Conservation (phyloP, 2,113 vertebrate genomes). For the Salvelinus fontinalis region DNA sequence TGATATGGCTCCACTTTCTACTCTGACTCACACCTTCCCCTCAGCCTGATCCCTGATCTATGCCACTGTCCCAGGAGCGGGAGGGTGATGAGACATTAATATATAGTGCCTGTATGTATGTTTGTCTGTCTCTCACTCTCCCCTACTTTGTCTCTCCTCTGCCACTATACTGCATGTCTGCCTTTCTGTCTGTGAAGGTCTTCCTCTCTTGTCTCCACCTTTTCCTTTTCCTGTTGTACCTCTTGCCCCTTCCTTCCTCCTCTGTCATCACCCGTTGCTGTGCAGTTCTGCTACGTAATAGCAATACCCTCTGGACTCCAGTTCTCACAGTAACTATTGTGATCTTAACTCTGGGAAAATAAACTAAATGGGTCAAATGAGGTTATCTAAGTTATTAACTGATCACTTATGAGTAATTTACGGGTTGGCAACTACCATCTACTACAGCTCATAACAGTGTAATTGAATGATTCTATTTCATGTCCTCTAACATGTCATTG, state of each 20-base stretch:
- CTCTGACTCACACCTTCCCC: neutral
- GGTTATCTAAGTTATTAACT: neutral
- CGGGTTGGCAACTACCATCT: neutral
- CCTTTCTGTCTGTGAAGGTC: slow-evolving; percentile 4
- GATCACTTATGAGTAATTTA: neutral
- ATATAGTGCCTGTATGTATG: neutral
- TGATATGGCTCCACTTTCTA: slow-evolving; percentile 21
- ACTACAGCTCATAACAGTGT: too few relatives aligned
- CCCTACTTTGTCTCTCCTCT: neutral
- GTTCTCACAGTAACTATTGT: neutral
- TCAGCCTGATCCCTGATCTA: neutral
- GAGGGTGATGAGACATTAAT: neutral
- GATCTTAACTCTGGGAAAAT: neutral
- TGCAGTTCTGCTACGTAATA: neutral
- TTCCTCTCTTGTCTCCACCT: neutral
- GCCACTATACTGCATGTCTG: slow-evolving; percentile 37
- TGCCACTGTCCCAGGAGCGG: neutral
- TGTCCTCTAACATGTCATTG: too few relatives aligned
- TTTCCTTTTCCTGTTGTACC: slow-evolving; percentile 3
- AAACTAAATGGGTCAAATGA: neutral
- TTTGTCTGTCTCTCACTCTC: neutral
- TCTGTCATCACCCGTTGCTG: neutral
- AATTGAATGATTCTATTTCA: too few relatives aligned
- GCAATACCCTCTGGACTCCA: neutral
- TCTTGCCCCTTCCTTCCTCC: neutral